Percentiles rank a stretch among this genome's conserved stretches.
These are phyloP conservation scores for Archilochus colubris DNA, from an alignment of 2,113 vertebrate species.

Conservation along the genomic window DNA sequence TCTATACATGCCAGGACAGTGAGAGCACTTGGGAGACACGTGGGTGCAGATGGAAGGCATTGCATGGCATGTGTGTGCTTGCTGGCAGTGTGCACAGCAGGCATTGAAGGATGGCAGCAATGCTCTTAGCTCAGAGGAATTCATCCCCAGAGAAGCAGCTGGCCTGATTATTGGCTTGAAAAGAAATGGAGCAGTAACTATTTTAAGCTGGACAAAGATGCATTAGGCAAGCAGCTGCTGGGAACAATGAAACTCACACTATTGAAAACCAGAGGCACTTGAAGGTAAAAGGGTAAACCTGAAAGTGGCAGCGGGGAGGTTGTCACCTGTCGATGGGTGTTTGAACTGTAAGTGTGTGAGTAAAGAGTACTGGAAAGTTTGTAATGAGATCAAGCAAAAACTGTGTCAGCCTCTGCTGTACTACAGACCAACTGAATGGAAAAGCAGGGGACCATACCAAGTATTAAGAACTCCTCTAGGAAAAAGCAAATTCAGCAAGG, in stretches of 20 bases:
- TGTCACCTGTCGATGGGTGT: neutral
- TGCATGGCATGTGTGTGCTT: fast-evolving
- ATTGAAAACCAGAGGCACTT: neutral
- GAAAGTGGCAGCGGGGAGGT: neutral
- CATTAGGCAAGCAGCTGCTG: neutral
- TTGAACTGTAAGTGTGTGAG: neutral
- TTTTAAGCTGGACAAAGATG: neutral
- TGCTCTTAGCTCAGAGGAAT: neutral
- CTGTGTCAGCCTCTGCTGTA: neutral
- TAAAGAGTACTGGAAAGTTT: neutral
- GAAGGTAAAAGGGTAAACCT: neutral
- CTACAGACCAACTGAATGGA: neutral
- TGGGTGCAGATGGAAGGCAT: neutral
- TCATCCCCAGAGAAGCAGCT: neutral
- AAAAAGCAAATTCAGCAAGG: neutral
- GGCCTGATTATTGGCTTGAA: neutral
- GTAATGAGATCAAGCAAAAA: neutral
- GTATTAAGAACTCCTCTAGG: neutral
- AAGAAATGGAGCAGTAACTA: neutral
- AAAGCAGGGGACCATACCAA: neutral
- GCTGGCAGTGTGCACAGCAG: neutral
- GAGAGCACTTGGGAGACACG: fast-evolving
- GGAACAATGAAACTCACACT: neutral
- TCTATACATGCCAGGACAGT: fast-evolving
- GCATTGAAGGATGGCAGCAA: neutral